These are phyloP conservation scores for Lacanobia wlatinum DNA, from an alignment of 2,888 invertebrate species.

Conservation along the genomic window DNA sequence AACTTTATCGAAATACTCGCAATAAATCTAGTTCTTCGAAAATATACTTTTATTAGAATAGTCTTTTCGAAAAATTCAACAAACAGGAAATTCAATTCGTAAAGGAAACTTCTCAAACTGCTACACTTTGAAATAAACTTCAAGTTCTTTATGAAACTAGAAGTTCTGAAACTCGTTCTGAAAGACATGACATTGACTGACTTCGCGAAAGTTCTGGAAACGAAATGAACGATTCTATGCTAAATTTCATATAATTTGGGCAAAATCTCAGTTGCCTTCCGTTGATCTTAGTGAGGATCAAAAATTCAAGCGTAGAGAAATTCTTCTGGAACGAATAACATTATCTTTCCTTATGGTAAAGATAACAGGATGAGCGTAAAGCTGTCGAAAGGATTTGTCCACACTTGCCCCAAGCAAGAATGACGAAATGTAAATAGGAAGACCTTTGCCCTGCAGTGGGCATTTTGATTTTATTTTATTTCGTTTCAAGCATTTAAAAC, in stretches of 20 bases:
- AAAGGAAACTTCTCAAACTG: constrained; percentile 42
- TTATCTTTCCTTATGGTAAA: no score
- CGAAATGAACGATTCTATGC: constrained; percentile 3
- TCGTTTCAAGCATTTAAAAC: no score
- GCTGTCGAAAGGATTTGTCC: no score
- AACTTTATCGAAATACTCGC: not conserved
- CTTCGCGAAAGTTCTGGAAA: constrained; percentile 40
- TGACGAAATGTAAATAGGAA: no score
- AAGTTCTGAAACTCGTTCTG: constrained; percentile 33
- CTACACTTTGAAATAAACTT: constrained; percentile 47
- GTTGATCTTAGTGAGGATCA: not conserved
- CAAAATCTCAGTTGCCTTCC: not conserved
- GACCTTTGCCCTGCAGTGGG: no score
- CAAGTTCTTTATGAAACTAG: constrained; percentile 35
- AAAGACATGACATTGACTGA: constrained; percentile 60
- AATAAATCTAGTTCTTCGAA: not conserved
- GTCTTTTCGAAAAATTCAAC: constrained; percentile 13
- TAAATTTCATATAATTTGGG: constrained; percentile 16
- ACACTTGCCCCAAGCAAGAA: no score
- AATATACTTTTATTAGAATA: constrained; percentile 16
- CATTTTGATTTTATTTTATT: no score
- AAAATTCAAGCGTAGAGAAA: not conserved
- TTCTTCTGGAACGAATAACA: not conserved
- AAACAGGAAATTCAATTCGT: constrained; percentile 50
- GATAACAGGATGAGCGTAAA: no score